Conservation (phyloP, 2,888 invertebrate genomes). For the Pandemis heparana region DNA sequence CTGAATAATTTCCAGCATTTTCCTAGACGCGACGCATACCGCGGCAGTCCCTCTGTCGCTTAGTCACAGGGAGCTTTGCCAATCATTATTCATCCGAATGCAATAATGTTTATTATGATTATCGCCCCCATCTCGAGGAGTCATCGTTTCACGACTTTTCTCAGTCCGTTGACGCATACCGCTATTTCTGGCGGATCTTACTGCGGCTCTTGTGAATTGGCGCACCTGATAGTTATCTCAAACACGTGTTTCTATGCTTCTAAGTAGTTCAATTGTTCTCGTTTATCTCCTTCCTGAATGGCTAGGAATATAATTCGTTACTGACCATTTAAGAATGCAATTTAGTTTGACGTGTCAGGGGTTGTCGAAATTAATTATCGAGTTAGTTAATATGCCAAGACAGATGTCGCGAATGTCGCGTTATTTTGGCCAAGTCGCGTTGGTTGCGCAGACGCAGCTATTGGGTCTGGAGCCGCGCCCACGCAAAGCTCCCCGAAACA, state of each 20-base stretch:
- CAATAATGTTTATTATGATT: conserved; percentile 57
- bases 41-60: conserved; percentile 25
- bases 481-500: conserved; percentile 75
- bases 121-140: conserved; percentile 65
- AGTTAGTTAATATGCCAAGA: conserved; percentile 72
- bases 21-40: conserved; percentile 14
- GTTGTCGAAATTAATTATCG: conserved; percentile 66
- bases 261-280: conserved; percentile 7
- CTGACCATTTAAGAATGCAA: conserved; percentile 34
- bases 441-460: conserved; percentile 31
- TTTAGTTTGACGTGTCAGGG: conserved; percentile 35
- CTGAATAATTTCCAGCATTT: conserved; percentile 12
- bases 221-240: conserved; percentile 50
- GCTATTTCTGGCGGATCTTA: conserved; percentile 68
- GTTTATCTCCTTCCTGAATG: too few relatives aligned
- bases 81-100: conserved; percentile 70
- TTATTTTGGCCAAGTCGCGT: conserved; percentile 63
- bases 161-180: conserved; percentile 70
- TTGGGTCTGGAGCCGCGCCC: conserved; percentile 56
- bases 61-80: conserved; percentile 71
- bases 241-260: conserved; percentile 1
- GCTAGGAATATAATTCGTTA: background rate
- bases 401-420: conserved; percentile 63
- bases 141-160: conserved; percentile 68
- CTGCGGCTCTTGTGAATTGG: conserved; percentile 54